A percentile compares a stretch with the other conserved stretches of the same genome.
Evolutionary conservation across 2,888 invertebrate species (phyloP).

Genomic region (Caenorhabditis sp.): DNA sequence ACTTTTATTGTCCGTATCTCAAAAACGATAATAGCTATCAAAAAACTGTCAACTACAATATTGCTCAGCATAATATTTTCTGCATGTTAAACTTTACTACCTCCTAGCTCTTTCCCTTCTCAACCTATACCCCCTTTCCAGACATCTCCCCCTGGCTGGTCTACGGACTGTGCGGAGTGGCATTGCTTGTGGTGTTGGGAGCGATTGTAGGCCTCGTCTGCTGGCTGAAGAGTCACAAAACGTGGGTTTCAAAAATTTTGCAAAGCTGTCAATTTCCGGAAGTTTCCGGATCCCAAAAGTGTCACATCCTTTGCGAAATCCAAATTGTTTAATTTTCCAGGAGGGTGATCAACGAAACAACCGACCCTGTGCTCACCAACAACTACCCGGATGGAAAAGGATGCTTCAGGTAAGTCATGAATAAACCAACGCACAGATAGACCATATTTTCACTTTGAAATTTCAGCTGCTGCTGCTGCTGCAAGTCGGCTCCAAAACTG

Average conservation of each 20-base stretch:
- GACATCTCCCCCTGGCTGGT: conserved; percentile 27
- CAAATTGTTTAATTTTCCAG: conserved; percentile 30
- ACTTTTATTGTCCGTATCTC: no score
- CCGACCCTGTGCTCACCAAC: conserved; percentile 20
- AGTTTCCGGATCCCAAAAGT: no score
- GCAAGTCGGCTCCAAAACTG: conserved; percentile 1
- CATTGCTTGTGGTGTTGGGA: background rate
- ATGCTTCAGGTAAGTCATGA: conserved; percentile 18
- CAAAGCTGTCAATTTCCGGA: background rate
- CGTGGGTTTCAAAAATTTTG: conserved; percentile 32
- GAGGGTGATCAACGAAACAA: conserved; percentile 49
- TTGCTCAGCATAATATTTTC: no score
- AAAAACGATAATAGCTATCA: no score
- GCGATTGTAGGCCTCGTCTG: conserved; percentile 10
- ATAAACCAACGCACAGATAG: background rate
- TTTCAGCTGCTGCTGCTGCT: conserved; percentile 6
- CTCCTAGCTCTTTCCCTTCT: no score
- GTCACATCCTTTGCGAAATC: no score
- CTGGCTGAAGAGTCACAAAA: conserved; percentile 60
- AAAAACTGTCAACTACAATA: no score
- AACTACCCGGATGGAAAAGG: conserved; percentile 24
- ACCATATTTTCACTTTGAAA: background rate
- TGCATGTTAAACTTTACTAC: no score
- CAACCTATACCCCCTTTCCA: background rate
- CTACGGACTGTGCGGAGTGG: conserved; percentile 32